These are phyloP conservation scores for Catamblyrhynchus diadema DNA, from an alignment of 2,797 vertebrate genomes.

Conservation along the genomic window DNA sequence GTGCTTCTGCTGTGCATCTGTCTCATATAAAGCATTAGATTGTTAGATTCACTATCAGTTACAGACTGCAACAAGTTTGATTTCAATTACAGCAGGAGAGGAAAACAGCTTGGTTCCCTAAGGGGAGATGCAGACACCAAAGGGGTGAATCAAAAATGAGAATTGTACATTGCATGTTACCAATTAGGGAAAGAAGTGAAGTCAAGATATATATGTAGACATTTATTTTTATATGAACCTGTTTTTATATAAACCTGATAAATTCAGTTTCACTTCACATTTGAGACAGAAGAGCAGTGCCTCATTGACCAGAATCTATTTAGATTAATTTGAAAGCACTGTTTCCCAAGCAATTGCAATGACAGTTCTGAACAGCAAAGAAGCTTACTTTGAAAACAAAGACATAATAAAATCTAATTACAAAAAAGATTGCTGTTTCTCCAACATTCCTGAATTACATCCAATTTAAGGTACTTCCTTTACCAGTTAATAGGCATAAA, in stretches of 20 bases:
- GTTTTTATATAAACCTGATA: constrained; percentile 36
- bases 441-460: background rate
- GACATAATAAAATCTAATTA: background rate
- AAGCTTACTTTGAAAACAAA: background rate
- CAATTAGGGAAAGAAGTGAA: constrained; percentile 77
- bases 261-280: constrained; percentile 8
- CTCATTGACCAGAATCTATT: background rate
- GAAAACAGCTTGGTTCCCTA: constrained; percentile 79
- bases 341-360: constrained; percentile 16
- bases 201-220: constrained; percentile 32
- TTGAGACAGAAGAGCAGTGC: constrained; percentile 30
- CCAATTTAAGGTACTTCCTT: background rate
- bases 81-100: constrained; percentile 78
- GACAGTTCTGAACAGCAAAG: background rate
- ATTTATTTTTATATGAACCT: constrained; percentile 36
- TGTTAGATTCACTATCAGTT: constrained; percentile 78
- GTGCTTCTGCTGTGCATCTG: constrained; percentile 70
- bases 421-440: background rate
- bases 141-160: constrained; percentile 67
- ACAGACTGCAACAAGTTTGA: constrained; percentile 76
- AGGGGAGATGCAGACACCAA: constrained; percentile 63
- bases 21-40: constrained; percentile 77
- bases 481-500: background rate
- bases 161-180: constrained; percentile 67
- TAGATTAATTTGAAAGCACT: constrained; percentile 31